Percentiles rank a stretch among this genome's conserved stretches.
phyloP scores from a whole-genome alignment of 2,797 vertebrate species.

The Anabacerthia variegaticeps region DNA sequence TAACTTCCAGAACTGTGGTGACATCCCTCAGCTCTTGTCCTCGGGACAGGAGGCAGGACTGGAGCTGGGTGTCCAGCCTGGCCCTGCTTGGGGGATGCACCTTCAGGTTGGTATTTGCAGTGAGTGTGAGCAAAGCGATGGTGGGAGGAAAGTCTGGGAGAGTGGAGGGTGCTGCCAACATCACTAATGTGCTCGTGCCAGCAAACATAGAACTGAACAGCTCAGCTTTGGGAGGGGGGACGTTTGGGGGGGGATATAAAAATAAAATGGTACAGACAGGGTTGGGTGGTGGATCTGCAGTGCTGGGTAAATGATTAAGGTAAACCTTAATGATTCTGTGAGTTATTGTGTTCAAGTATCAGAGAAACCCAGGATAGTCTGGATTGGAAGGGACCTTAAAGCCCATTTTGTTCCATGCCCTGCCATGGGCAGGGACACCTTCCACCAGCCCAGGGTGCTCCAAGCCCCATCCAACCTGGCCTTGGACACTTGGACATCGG shows the following conservation, averaged over 20 bases:
- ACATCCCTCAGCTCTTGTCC: neutral
- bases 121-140: accelerated
- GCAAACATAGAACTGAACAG: neutral
- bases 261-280: neutral
- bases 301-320: neutral
- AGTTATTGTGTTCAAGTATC: neutral
- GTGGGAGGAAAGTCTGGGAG: neutral
- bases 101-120: neutral
- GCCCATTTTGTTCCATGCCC: neutral
- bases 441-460: neutral
- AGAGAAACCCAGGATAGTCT: neutral
- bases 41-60: neutral
- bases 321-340: neutral
- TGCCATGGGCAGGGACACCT: neutral
- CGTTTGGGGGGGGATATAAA: neutral
- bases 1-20: neutral
- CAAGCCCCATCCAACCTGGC: neutral
- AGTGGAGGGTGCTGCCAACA: neutral
- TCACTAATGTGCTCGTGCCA: too few relatives aligned
- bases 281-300: neutral
- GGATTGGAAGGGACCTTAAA: neutral
- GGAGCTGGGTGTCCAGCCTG: neutral
- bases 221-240: neutral
- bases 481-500: neutral
- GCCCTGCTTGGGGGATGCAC: accelerated